These are phyloP conservation scores for Caenorhabditis remanei DNA, from an alignment of 1,140 invertebrate genomes.

Conservation along the genomic window DNA sequence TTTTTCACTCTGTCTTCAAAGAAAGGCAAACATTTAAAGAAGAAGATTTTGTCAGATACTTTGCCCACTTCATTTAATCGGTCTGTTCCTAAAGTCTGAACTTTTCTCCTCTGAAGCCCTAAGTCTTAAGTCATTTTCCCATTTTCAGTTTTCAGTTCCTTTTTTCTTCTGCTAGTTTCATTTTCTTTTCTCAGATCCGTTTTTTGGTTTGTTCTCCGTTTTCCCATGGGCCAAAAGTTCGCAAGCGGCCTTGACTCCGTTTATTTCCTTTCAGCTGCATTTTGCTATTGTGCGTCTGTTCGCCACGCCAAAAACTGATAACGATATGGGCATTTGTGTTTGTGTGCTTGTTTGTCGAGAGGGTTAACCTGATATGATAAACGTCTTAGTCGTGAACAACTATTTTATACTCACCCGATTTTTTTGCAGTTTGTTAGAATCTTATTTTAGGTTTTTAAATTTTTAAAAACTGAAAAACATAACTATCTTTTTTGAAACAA, in stretches of 20 bases:
- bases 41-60: background rate
- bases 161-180: conserved; percentile 3
- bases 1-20: background rate
- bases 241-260: background rate
- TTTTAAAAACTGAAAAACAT: too few relatives aligned
- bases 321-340: background rate
- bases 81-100: conserved; percentile 17
- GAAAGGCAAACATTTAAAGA: conserved; percentile 9
- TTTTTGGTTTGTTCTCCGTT: background rate
- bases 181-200: background rate
- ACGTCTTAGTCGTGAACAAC: background rate
- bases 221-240: conserved; percentile 37
- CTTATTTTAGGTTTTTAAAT: background rate
- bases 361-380: conserved; percentile 37
- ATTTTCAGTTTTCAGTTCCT: conserved; percentile 13
- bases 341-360: background rate
- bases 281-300: conserved; percentile 30
- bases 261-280: conserved; percentile 33
- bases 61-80: background rate
- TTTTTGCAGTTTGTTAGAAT: background rate
- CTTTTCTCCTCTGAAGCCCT: background rate
- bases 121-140: conserved; percentile 7
- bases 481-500: too few relatives aligned
- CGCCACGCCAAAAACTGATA: conserved; percentile 1
- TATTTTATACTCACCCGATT: conserved; percentile 3